Percentiles rank a stretch among this genome's conserved stretches.
Evolutionary conservation across 1,140 invertebrate genomes (phyloP).

Genomic region (Mya arenaria): DNA sequence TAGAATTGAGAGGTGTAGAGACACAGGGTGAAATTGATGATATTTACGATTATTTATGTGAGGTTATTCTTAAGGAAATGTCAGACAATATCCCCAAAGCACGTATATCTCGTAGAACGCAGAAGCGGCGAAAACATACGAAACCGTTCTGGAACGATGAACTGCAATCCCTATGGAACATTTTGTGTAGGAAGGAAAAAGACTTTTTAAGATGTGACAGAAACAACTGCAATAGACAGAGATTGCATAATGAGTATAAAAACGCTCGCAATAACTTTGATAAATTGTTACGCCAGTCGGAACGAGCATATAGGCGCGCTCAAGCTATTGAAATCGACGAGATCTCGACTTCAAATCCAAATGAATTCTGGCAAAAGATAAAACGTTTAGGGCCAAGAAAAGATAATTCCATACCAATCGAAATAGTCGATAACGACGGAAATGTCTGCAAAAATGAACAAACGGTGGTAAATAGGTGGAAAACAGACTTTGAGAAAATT

Average conservation of each 20-base stretch:
- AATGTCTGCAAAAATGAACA: background rate
- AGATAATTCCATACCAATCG: background rate
- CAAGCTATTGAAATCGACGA: constrained; percentile 4
- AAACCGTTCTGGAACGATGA: constrained; percentile 39
- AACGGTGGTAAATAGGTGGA: constrained; percentile 19
- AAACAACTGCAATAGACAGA: background rate
- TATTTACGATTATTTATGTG: constrained; percentile 16
- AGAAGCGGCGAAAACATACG: background rate
- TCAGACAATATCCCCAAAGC: background rate
- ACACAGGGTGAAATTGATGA: constrained; percentile 24
- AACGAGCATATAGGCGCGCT: constrained; percentile 14
- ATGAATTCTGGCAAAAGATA: constrained; percentile 38
- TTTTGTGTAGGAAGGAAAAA: background rate
- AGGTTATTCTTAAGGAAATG: constrained; percentile 13
- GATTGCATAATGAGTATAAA: background rate
- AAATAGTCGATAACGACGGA: constrained; percentile 3
- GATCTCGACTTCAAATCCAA: constrained; percentile 31
- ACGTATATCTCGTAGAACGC: background rate
- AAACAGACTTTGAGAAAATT: constrained; percentile 21
- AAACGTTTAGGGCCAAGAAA: constrained; percentile 35
- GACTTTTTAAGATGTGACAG: background rate
- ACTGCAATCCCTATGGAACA: background rate
- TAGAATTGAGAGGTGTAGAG: background rate
- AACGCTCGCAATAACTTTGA: constrained; percentile 9
- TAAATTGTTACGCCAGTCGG: background rate